These are phyloP conservation scores for Melanophora roralis DNA, from an alignment of 2,888 invertebrate species.

Conservation along the genomic window DNA sequence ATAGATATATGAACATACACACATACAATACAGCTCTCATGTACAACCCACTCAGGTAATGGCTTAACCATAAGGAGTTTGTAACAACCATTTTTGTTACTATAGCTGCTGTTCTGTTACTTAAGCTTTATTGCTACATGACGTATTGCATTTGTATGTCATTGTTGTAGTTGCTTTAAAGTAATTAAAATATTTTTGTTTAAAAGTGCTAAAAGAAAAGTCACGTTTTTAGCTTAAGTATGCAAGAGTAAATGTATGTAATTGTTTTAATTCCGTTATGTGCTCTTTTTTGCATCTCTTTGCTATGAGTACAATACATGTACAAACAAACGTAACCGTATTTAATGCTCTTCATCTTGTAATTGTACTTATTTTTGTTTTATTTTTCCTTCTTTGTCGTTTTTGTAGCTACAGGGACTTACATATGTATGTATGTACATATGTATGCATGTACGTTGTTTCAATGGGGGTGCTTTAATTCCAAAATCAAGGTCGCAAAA, in stretches of 20 bases:
- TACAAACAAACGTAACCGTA: no score
- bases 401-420: not conserved
- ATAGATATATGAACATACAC: no score
- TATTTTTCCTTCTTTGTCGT: not conserved
- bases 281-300: not conserved
- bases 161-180: not conserved
- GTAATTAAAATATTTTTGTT: constrained; percentile 56
- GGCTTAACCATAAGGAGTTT: constrained; percentile 13
- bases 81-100: not conserved
- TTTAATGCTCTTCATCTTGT: not conserved
- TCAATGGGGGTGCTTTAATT: constrained; percentile 12
- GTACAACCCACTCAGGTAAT: constrained; percentile 28
- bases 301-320: not conserved
- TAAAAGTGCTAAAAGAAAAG: constrained; percentile 13
- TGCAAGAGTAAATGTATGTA: constrained; percentile 54
- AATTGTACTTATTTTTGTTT: not conserved
- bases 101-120: not conserved
- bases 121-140: not conserved
- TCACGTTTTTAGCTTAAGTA: constrained; percentile 46
- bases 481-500: constrained; percentile 40
- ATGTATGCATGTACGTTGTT: no score
- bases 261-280: constrained; percentile 58
- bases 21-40: not conserved
- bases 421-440: no score
- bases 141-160: not conserved